Percentiles rank a stretch among this genome's conserved stretches.
Evolutionary conservation across 2,797 vertebrate genomes (phyloP).

Genomic region (Neostethus bicornis): DNA sequence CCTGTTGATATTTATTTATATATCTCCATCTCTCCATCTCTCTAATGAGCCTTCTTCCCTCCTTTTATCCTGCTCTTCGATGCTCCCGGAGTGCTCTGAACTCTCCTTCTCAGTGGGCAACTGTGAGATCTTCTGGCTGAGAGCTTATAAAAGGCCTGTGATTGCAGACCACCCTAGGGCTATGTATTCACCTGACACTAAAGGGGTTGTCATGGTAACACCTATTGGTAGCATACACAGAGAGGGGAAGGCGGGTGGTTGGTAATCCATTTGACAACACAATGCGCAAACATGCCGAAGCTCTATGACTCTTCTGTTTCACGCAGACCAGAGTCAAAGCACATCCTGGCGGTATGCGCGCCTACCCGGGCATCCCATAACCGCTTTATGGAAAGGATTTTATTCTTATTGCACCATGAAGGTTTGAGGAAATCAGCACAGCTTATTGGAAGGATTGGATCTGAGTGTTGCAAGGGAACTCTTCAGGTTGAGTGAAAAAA

Average conservation of each 20-base stretch:
- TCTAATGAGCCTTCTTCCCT: conserved; percentile 24
- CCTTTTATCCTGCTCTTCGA: conserved; percentile 28
- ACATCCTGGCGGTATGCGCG: conserved; percentile 16
- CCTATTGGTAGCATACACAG: conserved; percentile 37
- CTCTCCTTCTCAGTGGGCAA: conserved; percentile 56
- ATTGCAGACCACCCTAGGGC: conserved; percentile 61
- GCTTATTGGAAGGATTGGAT: conserved; percentile 41
- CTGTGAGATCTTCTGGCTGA: conserved; percentile 60
- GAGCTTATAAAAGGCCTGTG: conserved; percentile 65
- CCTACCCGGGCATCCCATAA: conserved; percentile 14
- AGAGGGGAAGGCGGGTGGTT: conserved; percentile 28
- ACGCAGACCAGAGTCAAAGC: conserved; percentile 12
- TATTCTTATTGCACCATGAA: conserved; percentile 35
- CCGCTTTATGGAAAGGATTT: conserved; percentile 10
- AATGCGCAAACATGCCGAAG: conserved; percentile 46
- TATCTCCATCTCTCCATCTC: conserved; percentile 17
- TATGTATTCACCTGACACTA: conserved; percentile 60
- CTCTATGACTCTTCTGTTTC: conserved; percentile 30
- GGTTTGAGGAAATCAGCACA: conserved; percentile 15
- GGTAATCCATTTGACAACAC: conserved; percentile 65
- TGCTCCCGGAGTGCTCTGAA: conserved; percentile 52
- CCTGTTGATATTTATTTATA: conserved; percentile 42
- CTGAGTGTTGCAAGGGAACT: conserved; percentile 18
- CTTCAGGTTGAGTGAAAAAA: conserved; percentile 5
- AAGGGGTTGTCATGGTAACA: conserved; percentile 69